Evolutionary conservation across 2,113 vertebrate species (phyloP), one percentile per base, ranked within the genome.

Genomic region (Protomyctophum bolini): DNA sequence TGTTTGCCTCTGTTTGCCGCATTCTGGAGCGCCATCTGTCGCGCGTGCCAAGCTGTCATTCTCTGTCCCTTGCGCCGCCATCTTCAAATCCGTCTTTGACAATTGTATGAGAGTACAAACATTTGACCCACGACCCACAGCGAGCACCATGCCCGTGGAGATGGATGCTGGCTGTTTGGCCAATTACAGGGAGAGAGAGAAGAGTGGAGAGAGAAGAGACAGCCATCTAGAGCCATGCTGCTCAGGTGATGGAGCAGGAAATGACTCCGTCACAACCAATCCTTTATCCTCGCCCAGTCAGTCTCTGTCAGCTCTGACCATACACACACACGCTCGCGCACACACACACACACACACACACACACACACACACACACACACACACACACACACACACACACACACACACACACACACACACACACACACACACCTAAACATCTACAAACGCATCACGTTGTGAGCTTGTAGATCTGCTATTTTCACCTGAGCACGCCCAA

Each of bases 121-220:
- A n/a, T n/a, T n/a, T n/a, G 21, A 21, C 21, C 21, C 21, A 41
- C 33, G 5, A 29, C 21, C 60, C 29, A 51, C 28, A 49, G 57
- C 66, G 7, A 62, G 63, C 52, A 33, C 54, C 59, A 33, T 3
- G 50, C 72, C 55, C 55, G 68, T 33, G 50, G 5, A 72, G 63
- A 61, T 62, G 58, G 66, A 63, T 79, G 47, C 15, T 54, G 59
- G 58, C 70, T 63, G 51, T 68, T 72, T 74, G 70, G 70, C 61
- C 57, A 74, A 67, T 74, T 68, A 73, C 58, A 68, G 56, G 60
- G 58, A 55, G 63, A 62, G n/a, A n/a, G n/a, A n/a, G n/a, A n/a
- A n/a, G n/a, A 46, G 75, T 56, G 60, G 10, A 68, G 60, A 67
- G 65, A 63, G n/a, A 57, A 57, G 55, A 15, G n/a, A 57, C 8